Conservation (phyloP, 2,113 vertebrate species). For the Festucalex cinctus region DNA sequence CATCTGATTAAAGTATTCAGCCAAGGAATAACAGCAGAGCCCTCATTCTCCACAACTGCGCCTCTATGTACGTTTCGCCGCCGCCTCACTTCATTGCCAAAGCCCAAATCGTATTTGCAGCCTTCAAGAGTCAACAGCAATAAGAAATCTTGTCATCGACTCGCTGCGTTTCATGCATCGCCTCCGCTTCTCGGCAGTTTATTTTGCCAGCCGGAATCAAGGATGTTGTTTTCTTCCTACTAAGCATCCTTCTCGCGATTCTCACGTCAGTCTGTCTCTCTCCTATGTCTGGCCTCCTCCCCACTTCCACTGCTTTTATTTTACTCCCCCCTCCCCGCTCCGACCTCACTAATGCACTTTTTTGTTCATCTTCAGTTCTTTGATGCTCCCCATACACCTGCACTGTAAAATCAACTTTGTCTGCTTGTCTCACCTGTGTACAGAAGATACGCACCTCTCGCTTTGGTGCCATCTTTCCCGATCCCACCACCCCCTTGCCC, state of each 20-base stretch:
- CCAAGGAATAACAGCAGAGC: slow-evolving; percentile 9
- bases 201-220: slow-evolving; percentile 22
- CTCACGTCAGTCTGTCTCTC: slow-evolving; percentile 7
- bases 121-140: slow-evolving; percentile 48
- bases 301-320: slow-evolving; percentile 38
- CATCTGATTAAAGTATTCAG: neutral
- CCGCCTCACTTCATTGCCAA: slow-evolving; percentile 24
- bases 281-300: slow-evolving; percentile 40
- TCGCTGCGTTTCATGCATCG: slow-evolving; percentile 21
- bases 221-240: slow-evolving; percentile 20
- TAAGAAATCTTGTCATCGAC: slow-evolving; percentile 27
- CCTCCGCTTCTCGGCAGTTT: slow-evolving; percentile 12
- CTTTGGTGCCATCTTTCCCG: neutral
- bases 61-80: slow-evolving; percentile 19
- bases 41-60: neutral
- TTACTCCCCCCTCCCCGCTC: neutral
- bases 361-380: slow-evolving; percentile 55
- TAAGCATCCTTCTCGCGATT: slow-evolving; percentile 25
- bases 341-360: slow-evolving; percentile 36
- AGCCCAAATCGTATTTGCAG: slow-evolving; percentile 35
- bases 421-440: slow-evolving; percentile 29
- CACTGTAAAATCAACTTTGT: slow-evolving; percentile 50
- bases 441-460: slow-evolving; percentile 27
- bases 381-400: slow-evolving; percentile 48
- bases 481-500: neutral